These are phyloP conservation scores for Zalophus californianus DNA, from an alignment of 2,797 vertebrate genomes.

Conservation along the genomic window DNA sequence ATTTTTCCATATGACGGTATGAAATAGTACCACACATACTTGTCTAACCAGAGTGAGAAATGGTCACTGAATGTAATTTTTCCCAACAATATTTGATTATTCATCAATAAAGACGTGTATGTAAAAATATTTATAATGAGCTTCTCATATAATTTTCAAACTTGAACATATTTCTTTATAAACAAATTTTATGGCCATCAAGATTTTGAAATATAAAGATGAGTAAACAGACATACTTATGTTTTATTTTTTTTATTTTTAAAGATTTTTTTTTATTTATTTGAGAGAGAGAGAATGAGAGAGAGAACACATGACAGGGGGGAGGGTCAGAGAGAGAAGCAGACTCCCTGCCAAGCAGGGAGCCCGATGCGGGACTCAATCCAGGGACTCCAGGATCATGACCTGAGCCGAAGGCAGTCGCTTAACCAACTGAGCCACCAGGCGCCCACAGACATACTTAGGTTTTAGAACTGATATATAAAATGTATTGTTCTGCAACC, in stretches of 20 bases:
- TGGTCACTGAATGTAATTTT: slow-evolving; percentile 1
- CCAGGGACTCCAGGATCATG: too few relatives aligned
- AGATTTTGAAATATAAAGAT: not conserved
- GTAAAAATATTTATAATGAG: slow-evolving; percentile 20
- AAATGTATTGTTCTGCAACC: not conserved
- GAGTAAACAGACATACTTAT: not conserved
- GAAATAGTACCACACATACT: not conserved
- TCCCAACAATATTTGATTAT: slow-evolving; percentile 27
- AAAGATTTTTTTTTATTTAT: too few relatives aligned
- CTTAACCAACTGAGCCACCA: too few relatives aligned
- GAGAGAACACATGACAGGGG: too few relatives aligned
- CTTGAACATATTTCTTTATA: slow-evolving; percentile 8
- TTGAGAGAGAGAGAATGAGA: too few relatives aligned
- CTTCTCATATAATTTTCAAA: slow-evolving; percentile 47
- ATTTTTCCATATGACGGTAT: not conserved
- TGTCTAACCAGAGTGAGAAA: slow-evolving; percentile 43
- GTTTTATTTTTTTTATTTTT: not conserved
- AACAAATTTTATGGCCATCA: not conserved
- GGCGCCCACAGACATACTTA: not conserved
- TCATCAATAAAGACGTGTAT: slow-evolving; percentile 17
- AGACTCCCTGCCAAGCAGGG: too few relatives aligned
- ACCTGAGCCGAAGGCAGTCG: too few relatives aligned
- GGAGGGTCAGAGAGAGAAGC: too few relatives aligned
- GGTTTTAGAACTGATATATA: slow-evolving; percentile 18
- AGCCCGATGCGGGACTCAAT: too few relatives aligned